Percentiles rank a stretch among this genome's conserved stretches.
Evolutionary conservation across 2,797 vertebrate species (phyloP).

Genomic region (Sebastes diaconus): DNA sequence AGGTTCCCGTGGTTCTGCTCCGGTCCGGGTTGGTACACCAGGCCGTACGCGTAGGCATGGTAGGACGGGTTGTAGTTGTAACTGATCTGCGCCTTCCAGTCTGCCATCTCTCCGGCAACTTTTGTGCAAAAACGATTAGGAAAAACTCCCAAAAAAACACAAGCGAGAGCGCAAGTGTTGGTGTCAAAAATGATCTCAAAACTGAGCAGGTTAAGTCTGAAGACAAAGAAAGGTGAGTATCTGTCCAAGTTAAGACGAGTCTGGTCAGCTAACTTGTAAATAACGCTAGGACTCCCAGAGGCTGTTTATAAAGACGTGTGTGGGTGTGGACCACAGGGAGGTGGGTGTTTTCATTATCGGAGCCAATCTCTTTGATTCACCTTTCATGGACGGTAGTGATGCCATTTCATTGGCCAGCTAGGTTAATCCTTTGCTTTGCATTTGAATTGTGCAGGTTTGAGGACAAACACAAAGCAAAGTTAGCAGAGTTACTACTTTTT

Average conservation of each 20-base stretch:
- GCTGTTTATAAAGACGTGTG: conserved; percentile 39
- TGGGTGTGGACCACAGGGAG: conserved; percentile 20
- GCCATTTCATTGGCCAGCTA: background rate
- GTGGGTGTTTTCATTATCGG: background rate
- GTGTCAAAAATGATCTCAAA: background rate
- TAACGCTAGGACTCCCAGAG: rapidly evolving
- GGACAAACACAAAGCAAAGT: background rate
- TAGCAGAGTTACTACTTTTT: background rate
- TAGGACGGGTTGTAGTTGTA: conserved; percentile 79
- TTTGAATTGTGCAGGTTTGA: background rate
- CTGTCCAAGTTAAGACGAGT: background rate
- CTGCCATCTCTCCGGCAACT: conserved; percentile 64
- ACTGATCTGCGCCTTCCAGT: conserved; percentile 77
- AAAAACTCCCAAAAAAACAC: background rate
- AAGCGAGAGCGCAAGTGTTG: rapidly evolving
- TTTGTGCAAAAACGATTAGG: background rate
- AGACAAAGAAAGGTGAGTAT: background rate
- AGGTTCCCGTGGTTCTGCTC: conserved; percentile 68
- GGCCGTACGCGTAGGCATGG: conserved; percentile 76
- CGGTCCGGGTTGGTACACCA: conserved; percentile 67
- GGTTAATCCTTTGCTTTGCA: background rate
- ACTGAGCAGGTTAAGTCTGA: rapidly evolving
- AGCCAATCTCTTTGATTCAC: conserved; percentile 40
- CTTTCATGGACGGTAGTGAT: rapidly evolving
- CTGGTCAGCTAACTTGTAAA: rapidly evolving